Evolutionary conservation across 1,140 invertebrate genomes (phyloP).

Genomic region (Drosophila saltans): DNA sequence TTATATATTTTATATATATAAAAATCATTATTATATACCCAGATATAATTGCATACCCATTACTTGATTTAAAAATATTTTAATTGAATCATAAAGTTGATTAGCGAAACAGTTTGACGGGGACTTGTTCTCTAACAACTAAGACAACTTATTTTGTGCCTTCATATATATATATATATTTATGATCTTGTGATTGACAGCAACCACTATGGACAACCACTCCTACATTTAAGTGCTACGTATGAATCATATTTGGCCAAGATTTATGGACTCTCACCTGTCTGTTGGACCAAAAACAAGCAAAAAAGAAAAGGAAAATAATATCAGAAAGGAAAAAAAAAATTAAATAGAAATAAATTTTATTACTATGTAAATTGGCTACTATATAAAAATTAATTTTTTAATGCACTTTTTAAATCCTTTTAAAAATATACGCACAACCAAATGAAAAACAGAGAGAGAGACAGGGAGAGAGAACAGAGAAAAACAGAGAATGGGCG

Average conservation of each 20-base stretch:
- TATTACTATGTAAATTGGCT: constrained; percentile 67
- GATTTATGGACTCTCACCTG: constrained; percentile 52
- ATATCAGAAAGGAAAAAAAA: not conserved
- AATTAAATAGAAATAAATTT: constrained; percentile 41
- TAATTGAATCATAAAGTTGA: constrained; percentile 8
- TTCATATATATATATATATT: not conserved
- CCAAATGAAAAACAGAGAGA: not conserved
- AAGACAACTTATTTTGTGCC: not conserved
- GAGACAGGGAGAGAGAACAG: constrained; percentile 18
- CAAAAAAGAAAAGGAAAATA: not conserved
- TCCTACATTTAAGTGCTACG: not conserved
- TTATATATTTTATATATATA: not conserved
- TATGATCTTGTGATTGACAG: constrained; percentile 5
- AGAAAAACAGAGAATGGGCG: not conserved
- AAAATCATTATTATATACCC: no score
- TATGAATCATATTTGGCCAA: constrained; percentile 46
- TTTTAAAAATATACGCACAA: constrained; percentile 53
- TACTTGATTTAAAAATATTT: constrained; percentile 2
- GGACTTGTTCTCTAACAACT: not conserved
- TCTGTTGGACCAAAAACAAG: constrained; percentile 3
- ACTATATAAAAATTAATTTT: constrained; percentile 64
- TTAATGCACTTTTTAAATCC: constrained; percentile 66
- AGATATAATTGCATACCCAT: not conserved
- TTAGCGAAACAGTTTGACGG: not conserved
- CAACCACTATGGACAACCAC: not conserved